These are phyloP conservation scores for Drosophila seguyi DNA, from an alignment of 1,140 invertebrate species.

Conservation along the genomic window DNA sequence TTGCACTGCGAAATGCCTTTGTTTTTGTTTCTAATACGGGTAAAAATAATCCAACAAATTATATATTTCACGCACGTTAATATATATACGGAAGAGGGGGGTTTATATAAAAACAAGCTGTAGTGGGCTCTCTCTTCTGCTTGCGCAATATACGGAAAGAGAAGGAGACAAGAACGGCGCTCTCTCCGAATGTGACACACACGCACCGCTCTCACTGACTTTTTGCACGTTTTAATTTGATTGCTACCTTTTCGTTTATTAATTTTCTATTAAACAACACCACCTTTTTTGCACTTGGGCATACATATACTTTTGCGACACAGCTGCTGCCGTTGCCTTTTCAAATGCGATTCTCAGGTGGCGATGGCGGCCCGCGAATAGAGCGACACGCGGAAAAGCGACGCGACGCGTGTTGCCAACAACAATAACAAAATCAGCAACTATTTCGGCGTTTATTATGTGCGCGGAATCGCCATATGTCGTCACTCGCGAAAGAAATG, in stretches of 20 bases:
- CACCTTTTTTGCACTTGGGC: conserved; percentile 45
- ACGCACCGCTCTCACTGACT: conserved; percentile 22
- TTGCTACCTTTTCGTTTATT: conserved; percentile 26
- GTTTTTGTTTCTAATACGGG: conserved; percentile 23
- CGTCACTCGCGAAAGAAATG: conserved; percentile 47
- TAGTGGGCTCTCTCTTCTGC: conserved; percentile 35
- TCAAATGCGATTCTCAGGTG: conserved; percentile 32
- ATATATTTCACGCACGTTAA: conserved; percentile 37
- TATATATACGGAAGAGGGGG: neutral
- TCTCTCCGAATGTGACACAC: conserved; percentile 15
- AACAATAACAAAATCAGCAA: conserved; percentile 14
- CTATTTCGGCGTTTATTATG: conserved; percentile 11
- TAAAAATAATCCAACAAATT: conserved; percentile 38
- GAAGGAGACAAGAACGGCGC: conserved; percentile 4
- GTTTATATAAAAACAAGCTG: conserved; percentile 28
- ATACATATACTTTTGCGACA: conserved; percentile 11
- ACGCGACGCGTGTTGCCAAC: conserved; percentile 6
- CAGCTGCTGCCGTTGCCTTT: conserved; percentile 32
- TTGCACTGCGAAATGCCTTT: conserved; percentile 37
- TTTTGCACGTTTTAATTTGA: conserved; percentile 50
- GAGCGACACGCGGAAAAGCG: conserved; percentile 26
- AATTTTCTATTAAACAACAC: conserved; percentile 42
- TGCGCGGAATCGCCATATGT: conserved; percentile 31
- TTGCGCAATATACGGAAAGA: conserved; percentile 41
- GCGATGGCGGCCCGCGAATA: conserved; percentile 13